Conservation (phyloP, 2,797 vertebrate species). For the Microctenopoma lineatum region DNA sequence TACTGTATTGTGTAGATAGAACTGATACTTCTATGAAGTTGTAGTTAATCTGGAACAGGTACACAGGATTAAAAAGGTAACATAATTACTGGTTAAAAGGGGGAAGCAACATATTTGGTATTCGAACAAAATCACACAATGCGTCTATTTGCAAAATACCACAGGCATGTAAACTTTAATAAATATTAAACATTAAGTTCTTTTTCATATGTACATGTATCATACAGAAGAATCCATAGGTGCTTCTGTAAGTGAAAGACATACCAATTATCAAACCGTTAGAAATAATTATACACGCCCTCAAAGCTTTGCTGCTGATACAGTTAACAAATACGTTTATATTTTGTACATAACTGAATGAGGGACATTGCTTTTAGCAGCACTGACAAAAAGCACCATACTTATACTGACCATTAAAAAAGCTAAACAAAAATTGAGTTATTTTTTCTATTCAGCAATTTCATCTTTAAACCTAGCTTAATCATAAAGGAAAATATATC, state of each 20-base stretch:
- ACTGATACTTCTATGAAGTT: not conserved
- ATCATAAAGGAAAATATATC: conserved; percentile 40
- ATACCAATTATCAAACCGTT: conserved; percentile 76
- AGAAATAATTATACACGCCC: conserved; percentile 70
- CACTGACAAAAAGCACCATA: conserved; percentile 45
- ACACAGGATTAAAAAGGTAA: not conserved
- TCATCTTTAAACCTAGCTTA: conserved; percentile 30
- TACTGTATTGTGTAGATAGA: too few relatives aligned
- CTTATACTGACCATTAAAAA: conserved; percentile 24
- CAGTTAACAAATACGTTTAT: conserved; percentile 73
- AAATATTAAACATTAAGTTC: conserved; percentile 95
- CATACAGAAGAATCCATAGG: conserved; percentile 82
- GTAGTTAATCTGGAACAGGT: not conserved
- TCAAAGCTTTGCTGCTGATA: conserved; percentile 78
- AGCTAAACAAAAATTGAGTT: conserved; percentile 25
- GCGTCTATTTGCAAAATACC: conserved; percentile 86
- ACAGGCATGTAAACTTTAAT: conserved; percentile 91
- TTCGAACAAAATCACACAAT: conserved; percentile 49
- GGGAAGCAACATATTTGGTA: not conserved
- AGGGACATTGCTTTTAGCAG: conserved; percentile 52
- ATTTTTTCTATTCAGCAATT: conserved; percentile 6
- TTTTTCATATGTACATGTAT: conserved; percentile 93
- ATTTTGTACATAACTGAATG: conserved; percentile 71
- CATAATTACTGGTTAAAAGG: not conserved
- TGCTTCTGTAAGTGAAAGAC: conserved; percentile 76